A percentile compares a stretch with the other conserved stretches of the same genome.
Evolutionary conservation across 2,113 vertebrate species (phyloP).

Genomic region (Mellivora capensis): DNA sequence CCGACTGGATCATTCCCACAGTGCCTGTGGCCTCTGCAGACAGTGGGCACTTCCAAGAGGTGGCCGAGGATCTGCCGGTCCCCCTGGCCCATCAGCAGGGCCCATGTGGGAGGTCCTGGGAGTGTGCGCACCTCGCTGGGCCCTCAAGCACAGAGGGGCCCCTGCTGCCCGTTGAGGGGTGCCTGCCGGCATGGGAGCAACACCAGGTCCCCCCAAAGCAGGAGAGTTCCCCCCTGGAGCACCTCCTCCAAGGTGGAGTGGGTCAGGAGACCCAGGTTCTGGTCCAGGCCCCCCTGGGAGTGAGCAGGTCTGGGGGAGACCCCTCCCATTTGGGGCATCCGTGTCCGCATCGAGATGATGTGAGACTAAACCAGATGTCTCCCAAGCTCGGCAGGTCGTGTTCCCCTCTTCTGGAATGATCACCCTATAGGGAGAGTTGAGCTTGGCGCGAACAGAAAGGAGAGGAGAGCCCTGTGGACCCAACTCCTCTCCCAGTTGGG

Average conservation of each 20-base stretch:
- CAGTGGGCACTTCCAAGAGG: background rate
- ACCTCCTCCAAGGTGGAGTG: background rate
- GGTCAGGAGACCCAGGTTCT: background rate
- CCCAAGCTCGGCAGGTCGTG: background rate
- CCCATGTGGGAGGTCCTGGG: background rate
- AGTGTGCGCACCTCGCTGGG: background rate
- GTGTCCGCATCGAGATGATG: background rate
- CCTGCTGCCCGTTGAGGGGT: rapidly evolving
- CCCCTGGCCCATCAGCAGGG: rapidly evolving
- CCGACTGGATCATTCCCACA: rapidly evolving
- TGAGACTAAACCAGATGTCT: background rate
- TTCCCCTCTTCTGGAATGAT: background rate
- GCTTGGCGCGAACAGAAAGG: background rate
- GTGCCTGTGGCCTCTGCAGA: background rate
- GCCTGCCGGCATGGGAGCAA: background rate
- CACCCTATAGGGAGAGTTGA: background rate
- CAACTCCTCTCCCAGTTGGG: background rate
- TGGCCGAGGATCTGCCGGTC: background rate
- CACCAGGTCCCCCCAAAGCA: background rate
- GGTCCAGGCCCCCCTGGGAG: background rate
- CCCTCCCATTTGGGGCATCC: background rate
- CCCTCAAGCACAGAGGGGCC: background rate
- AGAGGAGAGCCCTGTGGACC: background rate
- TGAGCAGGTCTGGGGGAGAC: background rate
- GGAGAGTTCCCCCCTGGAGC: background rate